A percentile compares a stretch with the other conserved stretches of the same genome.
These are phyloP conservation scores for Rhinophrynus dorsalis DNA, from an alignment of 2,797 vertebrate species.

Conservation along the genomic window DNA sequence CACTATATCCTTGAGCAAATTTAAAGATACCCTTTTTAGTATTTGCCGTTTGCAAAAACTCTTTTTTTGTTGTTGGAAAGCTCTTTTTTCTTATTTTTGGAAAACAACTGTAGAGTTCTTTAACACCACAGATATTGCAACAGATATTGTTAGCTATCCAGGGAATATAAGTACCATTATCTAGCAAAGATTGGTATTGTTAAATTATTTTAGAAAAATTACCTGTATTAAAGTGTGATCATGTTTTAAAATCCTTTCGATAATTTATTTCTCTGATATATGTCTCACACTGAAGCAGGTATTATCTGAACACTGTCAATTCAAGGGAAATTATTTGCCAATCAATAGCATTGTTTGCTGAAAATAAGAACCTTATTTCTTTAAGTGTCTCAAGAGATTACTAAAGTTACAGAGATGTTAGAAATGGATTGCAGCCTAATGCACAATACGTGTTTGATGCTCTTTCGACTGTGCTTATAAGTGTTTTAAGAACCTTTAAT, in stretches of 20 bases:
- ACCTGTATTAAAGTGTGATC: conserved; percentile 35
- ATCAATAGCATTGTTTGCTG: conserved; percentile 40
- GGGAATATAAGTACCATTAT: conserved; percentile 24
- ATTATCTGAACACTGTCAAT: conserved; percentile 31
- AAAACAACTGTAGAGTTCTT: too few relatives aligned
- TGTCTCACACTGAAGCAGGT: conserved; percentile 31
- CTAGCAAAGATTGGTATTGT: conserved; percentile 23
- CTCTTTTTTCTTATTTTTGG: too few relatives aligned
- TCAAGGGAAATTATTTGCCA: conserved; percentile 29
- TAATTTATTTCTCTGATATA: conserved; percentile 40
- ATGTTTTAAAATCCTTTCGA: conserved; percentile 40
- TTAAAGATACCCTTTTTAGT: too few relatives aligned
- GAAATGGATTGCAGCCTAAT: conserved; percentile 7
- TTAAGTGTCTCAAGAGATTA: conserved; percentile 24
- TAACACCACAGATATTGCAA: too few relatives aligned
- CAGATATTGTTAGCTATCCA: conserved; percentile 31
- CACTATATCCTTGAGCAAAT: too few relatives aligned
- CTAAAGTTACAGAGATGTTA: conserved; percentile 40
- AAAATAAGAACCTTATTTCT: conserved; percentile 41
- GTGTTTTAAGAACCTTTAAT: not conserved
- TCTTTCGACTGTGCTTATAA: not conserved
- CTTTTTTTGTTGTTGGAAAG: too few relatives aligned
- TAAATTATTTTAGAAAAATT: conserved; percentile 43
- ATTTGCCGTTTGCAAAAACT: too few relatives aligned
- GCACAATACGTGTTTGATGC: not conserved